These are phyloP conservation scores for Chloroceryle amazona DNA, from an alignment of 2,797 vertebrate species.

Conservation along the genomic window DNA sequence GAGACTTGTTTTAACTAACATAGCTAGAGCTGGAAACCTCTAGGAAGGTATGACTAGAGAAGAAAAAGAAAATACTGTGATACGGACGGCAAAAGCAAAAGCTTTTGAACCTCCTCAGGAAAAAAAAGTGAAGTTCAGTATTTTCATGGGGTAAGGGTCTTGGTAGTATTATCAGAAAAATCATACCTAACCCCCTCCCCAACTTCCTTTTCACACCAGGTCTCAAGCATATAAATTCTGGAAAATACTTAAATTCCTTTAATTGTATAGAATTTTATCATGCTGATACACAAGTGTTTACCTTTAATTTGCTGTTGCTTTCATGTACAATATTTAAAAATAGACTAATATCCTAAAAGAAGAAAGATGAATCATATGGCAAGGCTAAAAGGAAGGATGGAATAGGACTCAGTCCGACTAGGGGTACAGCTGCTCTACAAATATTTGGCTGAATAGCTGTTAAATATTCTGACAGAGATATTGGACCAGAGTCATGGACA, in stretches of 20 bases:
- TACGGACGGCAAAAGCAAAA: not conserved
- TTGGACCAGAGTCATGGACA: constrained; percentile 38
- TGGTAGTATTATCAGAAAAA: not conserved
- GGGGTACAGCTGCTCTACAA: constrained; percentile 90
- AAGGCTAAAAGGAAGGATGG: constrained; percentile 84
- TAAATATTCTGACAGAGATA: constrained; percentile 86
- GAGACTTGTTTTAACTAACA: not conserved
- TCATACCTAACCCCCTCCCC: rapidly evolving
- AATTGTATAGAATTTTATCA: not conserved
- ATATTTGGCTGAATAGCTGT: constrained; percentile 86
- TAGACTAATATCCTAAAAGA: constrained; percentile 93
- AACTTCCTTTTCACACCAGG: not conserved
- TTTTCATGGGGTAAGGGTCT: not conserved
- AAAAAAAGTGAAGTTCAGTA: not conserved
- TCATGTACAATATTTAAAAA: constrained; percentile 89
- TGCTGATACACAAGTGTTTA: constrained; percentile 64
- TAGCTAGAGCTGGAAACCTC: not conserved
- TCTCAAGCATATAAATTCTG: not conserved
- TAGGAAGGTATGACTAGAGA: not conserved
- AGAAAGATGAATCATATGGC: constrained; percentile 91
- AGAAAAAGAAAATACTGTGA: not conserved
- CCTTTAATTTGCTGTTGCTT: constrained; percentile 75
- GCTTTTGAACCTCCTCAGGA: not conserved
- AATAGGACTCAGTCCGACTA: constrained; percentile 87
- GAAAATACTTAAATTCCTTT: not conserved